A percentile compares a stretch with the other conserved stretches of the same genome.
Conservation (phyloP, 2,113 vertebrate species). For the Calonectris borealis region DNA sequence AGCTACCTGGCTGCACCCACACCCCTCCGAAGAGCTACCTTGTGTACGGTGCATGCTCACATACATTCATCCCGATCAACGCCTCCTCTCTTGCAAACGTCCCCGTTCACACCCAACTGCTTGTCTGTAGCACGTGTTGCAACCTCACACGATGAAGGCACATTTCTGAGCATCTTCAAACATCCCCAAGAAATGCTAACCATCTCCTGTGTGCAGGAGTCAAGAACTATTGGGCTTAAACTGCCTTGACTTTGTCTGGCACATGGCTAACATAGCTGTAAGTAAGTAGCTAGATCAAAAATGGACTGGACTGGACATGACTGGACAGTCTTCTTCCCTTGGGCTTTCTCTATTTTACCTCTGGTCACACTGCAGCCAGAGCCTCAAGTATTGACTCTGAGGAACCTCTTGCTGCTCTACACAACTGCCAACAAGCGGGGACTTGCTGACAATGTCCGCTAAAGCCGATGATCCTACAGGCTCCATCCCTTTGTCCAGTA, state of each 20-base stretch:
- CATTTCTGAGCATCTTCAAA: neutral
- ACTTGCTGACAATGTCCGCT: neutral
- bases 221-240: neutral
- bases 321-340: neutral
- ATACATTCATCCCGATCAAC: no score
- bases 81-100: neutral
- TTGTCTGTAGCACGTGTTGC: neutral
- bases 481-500: neutral
- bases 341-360: neutral
- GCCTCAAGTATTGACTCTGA: neutral
- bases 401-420: neutral
- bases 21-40: accelerated
- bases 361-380: neutral
- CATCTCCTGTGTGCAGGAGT: neutral
- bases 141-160: neutral
- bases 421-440: neutral
- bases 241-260: neutral
- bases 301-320: neutral
- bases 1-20: neutral
- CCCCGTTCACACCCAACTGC: neutral
- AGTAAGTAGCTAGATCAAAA: neutral
- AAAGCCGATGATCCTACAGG: neutral
- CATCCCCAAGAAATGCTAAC: neutral
- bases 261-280: neutral
- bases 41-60: accelerated